Evolutionary conservation across 2,797 vertebrate species (phyloP).

Genomic region (Micromesistius poutassou): DNA sequence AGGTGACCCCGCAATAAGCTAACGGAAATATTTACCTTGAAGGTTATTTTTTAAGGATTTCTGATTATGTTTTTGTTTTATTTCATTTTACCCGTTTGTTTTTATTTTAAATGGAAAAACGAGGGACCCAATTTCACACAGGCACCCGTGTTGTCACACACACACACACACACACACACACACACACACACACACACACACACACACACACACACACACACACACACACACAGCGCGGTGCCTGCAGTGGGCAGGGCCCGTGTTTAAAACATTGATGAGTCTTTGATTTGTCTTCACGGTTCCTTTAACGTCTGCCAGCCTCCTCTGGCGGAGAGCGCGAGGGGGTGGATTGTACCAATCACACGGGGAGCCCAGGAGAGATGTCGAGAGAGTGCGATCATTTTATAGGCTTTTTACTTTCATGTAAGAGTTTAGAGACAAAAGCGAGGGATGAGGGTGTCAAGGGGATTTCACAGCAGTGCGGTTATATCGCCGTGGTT

Average conservation of each 20-base stretch:
- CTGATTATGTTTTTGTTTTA: constrained; percentile 16
- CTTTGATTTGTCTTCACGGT: constrained; percentile 47
- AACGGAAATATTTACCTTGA: neutral
- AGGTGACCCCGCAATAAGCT: neutral
- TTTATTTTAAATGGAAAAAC: neutral
- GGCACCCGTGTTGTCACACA: neutral
- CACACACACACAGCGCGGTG: neutral
- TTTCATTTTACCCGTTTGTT: constrained; percentile 19
- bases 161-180: too few relatives aligned
- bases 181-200: neutral
- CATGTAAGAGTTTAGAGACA: constrained; percentile 42
- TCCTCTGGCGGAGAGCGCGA: constrained; percentile 21
- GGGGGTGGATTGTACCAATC: constrained; percentile 50
- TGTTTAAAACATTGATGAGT: constrained; percentile 49
- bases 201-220: constrained; percentile 1
- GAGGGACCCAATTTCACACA: constrained; percentile 18
- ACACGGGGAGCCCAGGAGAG: constrained; percentile 62
- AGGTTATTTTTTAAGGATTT: neutral
- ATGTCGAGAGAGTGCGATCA: constrained; percentile 57
- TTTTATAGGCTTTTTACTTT: constrained; percentile 20
- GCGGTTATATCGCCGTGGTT: constrained; percentile 46
- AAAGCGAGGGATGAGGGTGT: neutral
- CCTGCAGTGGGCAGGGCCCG: neutral
- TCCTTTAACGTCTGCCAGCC: constrained; percentile 30
- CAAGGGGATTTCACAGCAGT: constrained; percentile 29